Evolutionary conservation across 2,888 invertebrate species (phyloP).

Genomic region (Trichopoda pennipes): DNA sequence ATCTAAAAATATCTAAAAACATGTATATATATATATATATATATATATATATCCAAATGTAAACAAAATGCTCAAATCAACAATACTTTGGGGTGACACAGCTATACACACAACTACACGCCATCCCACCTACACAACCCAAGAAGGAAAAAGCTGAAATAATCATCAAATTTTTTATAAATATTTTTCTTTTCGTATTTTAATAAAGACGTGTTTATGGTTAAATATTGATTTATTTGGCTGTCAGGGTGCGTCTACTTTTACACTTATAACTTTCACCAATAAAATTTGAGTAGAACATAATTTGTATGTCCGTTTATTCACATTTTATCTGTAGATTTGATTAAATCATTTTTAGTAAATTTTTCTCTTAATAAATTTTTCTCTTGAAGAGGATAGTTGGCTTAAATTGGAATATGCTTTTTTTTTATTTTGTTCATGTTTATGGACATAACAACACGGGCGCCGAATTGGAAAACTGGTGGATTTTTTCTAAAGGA

Average conservation of each 20-base stretch:
- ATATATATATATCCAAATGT: too few species aligned
- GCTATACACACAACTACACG: background rate
- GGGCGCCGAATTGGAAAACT: too few species aligned
- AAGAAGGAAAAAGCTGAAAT: background rate
- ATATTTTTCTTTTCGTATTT: background rate
- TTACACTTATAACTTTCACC: too few species aligned
- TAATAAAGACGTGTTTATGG: conserved; percentile 43
- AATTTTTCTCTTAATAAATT: too few species aligned
- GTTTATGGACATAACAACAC: too few species aligned
- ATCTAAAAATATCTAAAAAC: background rate
- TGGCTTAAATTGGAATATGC: too few species aligned
- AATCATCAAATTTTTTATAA: background rate
- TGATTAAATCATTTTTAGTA: too few species aligned
- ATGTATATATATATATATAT: background rate
- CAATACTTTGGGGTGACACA: background rate
- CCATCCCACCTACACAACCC: background rate
- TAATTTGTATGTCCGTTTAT: too few species aligned
- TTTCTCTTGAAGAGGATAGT: too few species aligned
- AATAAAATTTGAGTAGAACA: background rate
- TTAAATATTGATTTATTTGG: conserved; percentile 61
- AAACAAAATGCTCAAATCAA: background rate
- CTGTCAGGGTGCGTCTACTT: conserved; percentile 35
- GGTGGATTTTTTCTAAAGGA: too few species aligned
- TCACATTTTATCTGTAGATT: too few species aligned
- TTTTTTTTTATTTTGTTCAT: too few species aligned